These are phyloP conservation scores for Leptodactylus fallax DNA, from an alignment of 2,797 vertebrate species.

Conservation along the genomic window DNA sequence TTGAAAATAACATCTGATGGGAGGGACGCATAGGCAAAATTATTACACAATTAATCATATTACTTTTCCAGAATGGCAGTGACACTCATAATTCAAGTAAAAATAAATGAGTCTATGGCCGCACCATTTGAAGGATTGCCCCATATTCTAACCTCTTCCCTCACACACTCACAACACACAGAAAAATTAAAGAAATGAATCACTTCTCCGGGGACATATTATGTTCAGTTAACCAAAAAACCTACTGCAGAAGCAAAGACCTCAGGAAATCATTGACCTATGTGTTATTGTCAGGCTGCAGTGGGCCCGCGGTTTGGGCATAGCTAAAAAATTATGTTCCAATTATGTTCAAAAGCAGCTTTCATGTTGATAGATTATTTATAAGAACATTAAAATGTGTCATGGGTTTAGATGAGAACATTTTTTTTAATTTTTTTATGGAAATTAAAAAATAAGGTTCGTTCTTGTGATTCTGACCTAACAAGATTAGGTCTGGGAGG, in stretches of 20 bases:
- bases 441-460: neutral
- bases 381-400: conserved; percentile 20
- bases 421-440: neutral
- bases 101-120: conserved; percentile 46
- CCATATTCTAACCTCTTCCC: conserved; percentile 42
- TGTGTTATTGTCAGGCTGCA: conserved; percentile 37
- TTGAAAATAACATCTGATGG: conserved; percentile 39
- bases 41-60: conserved; percentile 51
- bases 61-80: conserved; percentile 15
- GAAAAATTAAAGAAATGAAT: conserved; percentile 62
- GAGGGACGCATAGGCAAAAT: conserved; percentile 36
- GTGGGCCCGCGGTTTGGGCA: conserved; percentile 11
- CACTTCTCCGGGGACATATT: conserved; percentile 53
- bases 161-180: conserved; percentile 14
- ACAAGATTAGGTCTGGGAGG: neutral
- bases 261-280: conserved; percentile 55
- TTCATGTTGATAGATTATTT: conserved; percentile 47
- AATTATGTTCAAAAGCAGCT: conserved; percentile 45
- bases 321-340: conserved; percentile 53
- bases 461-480: neutral
- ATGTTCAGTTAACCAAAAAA: conserved; percentile 51
- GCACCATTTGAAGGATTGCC: conserved; percentile 35
- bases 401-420: neutral
- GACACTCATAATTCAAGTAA: conserved; percentile 43
- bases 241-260: conserved; percentile 8